These are phyloP conservation scores for Pectinophora gossypiella DNA, from an alignment of 1,140 invertebrate species.

Conservation along the genomic window DNA sequence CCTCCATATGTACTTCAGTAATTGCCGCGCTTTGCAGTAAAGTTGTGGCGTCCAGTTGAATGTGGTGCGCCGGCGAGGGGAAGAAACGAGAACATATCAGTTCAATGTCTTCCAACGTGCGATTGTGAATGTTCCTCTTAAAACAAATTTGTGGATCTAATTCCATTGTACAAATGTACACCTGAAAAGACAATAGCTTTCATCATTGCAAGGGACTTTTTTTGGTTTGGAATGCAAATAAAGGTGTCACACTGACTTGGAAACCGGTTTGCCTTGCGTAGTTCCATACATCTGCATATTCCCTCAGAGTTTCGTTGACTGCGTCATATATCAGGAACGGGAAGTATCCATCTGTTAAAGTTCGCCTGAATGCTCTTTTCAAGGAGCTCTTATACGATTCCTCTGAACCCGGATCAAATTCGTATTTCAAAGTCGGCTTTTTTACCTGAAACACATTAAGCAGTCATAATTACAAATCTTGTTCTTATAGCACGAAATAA, in stretches of 20 bases:
- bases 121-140: conserved; percentile 90
- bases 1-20: conserved; percentile 79
- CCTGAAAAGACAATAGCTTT: conserved; percentile 81
- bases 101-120: conserved; percentile 87
- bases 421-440: conserved; percentile 88
- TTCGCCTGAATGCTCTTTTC: conserved; percentile 94
- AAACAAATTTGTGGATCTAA: conserved; percentile 85
- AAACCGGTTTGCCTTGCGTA: conserved; percentile 92
- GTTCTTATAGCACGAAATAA: too few relatives aligned
- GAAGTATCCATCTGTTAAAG: conserved; percentile 93
- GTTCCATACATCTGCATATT: conserved; percentile 92
- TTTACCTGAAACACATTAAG: conserved; percentile 78
- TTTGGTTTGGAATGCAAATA: too few relatives aligned
- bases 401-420: conserved; percentile 92
- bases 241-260: conserved; percentile 81
- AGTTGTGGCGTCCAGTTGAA: conserved; percentile 85
- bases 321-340: conserved; percentile 95
- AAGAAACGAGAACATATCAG: conserved; percentile 87
- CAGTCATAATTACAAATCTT: too few relatives aligned
- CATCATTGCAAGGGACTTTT: too few relatives aligned
- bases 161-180: conserved; percentile 92
- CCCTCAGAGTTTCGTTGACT: conserved; percentile 86
- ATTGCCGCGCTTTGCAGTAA: conserved; percentile 87
- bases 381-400: conserved; percentile 87
- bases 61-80: conserved; percentile 81